A percentile compares a stretch with the other conserved stretches of the same genome.
Evolutionary conservation across 2,797 vertebrate genomes (phyloP).

Genomic region (Enteromius thamalakanensis): DNA sequence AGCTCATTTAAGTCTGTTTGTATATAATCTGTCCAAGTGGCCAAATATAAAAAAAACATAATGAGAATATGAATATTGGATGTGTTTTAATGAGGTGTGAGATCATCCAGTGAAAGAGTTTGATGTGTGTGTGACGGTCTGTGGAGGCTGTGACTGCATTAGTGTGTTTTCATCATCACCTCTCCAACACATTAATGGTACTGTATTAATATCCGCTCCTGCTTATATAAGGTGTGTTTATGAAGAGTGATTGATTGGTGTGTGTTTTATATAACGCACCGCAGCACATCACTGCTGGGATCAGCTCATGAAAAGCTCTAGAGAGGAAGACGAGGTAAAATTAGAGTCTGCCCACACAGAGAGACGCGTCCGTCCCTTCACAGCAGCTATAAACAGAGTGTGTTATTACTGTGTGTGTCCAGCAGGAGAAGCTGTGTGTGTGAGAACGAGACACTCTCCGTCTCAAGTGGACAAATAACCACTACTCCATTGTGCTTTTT

Average conservation of each 20-base stretch:
- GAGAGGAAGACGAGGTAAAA: slow-evolving; percentile 10
- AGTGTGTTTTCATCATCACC: not conserved
- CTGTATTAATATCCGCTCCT: not conserved
- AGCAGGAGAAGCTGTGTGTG: slow-evolving; percentile 60
- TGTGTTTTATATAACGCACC: slow-evolving; percentile 30
- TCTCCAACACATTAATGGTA: not conserved
- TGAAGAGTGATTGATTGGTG: not conserved
- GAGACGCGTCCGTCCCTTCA: not conserved
- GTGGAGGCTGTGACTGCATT: not conserved
- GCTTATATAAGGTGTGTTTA: not conserved
- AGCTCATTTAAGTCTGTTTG: not conserved
- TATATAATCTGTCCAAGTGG: too few relatives aligned
- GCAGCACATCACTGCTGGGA: slow-evolving; percentile 1
- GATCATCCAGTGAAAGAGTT: not conserved
- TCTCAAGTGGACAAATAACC: too few relatives aligned
- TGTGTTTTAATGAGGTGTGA: not conserved
- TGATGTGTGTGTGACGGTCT: not conserved
- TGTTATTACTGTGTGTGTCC: slow-evolving; percentile 56
- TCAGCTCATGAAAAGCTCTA: slow-evolving; percentile 22
- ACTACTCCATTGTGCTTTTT: too few relatives aligned
- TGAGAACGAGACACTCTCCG: too few relatives aligned
- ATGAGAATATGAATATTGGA: not conserved
- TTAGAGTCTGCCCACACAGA: slow-evolving; percentile 3
- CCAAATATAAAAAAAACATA: not conserved
- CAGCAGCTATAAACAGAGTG: not conserved